A percentile compares a stretch with the other conserved stretches of the same genome.
Evolutionary conservation across 1,140 invertebrate genomes (phyloP).

Genomic region (Zaprionus nigranus): DNA sequence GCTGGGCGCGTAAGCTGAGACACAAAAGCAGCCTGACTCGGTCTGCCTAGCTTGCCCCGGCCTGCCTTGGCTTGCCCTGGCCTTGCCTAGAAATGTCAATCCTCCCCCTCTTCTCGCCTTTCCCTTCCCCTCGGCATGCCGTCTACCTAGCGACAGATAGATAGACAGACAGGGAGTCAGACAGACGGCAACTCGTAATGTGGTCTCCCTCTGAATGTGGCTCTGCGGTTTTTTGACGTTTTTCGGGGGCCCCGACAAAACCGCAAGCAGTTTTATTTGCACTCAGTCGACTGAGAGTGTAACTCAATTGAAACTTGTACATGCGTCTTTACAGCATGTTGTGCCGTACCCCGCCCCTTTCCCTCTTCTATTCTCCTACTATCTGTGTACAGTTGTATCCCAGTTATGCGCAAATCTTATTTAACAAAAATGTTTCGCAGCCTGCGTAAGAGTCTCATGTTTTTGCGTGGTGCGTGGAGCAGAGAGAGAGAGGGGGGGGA

Average conservation of each 20-base stretch:
- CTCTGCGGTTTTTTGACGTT: constrained; percentile 26
- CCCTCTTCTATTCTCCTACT: background rate
- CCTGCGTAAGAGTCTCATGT: constrained; percentile 5
- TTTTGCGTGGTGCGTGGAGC: background rate
- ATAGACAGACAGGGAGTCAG: background rate
- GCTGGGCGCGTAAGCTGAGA: constrained; percentile 52
- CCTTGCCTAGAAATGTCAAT: background rate
- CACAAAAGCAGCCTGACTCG: too few species aligned
- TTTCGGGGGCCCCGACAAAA: background rate
- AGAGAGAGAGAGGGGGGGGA: background rate
- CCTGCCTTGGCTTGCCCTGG: background rate
- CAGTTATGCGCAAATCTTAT: constrained; percentile 34
- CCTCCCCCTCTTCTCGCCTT: background rate
- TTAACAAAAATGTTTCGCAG: constrained; percentile 35
- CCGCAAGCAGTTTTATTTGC: constrained; percentile 49
- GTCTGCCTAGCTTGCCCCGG: too few species aligned
- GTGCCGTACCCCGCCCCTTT: constrained; percentile 2
- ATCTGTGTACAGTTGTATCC: constrained; percentile 4
- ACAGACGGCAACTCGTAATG: constrained; percentile 14
- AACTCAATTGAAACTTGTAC: constrained; percentile 58
- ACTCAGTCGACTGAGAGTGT: constrained; percentile 42
- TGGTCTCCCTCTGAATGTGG: constrained; percentile 11
- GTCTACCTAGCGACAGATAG: background rate
- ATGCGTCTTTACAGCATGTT: constrained; percentile 17
- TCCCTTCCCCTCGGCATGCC: background rate